Base-by-base conservation (phyloP, 2,888 invertebrate genomes). In the Melinopterus prodromus region DNA sequence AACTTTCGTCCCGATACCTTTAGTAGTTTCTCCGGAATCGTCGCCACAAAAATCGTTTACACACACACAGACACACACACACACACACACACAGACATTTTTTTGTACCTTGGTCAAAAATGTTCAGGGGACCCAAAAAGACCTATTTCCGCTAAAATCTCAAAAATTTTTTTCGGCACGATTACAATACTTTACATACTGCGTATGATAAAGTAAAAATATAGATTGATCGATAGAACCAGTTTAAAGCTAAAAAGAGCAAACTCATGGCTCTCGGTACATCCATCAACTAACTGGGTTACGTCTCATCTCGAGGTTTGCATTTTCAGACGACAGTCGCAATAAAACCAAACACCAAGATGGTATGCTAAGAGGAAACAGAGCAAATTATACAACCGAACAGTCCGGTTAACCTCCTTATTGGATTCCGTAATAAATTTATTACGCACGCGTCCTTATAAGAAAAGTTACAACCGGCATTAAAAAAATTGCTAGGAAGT, bases 351-450 rank as follows among this genome's bases (percentile, higher is more conserved):
- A 53, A 53, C 53, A 53, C 53, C 53, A 53, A 53, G 53, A 1
- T 53, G 53, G 53, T 53, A 53, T 53, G 53, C 53, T 53, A 53
- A 53, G 53, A 53, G 53, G 53, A 53, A 53, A 53, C 53, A 53
- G 53, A 53, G 53, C 53, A 53, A 53, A 53, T 53, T 53, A 53
- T 53, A 53, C 53, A 53, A 53, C 53, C 53, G 1, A 53, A 4
- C 53, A 53, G 1, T 9, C 53, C 53, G 53, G 53, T 53, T 53
- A 53, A 53, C 53, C 53, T 53, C 53, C 53, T 53, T 53, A 53
- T 53, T 53, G 53, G 53, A 53, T 53, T 53, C 53, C 53, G 53
- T 53, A 53, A 53, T 53, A 53, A 53, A 53, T 53, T 53, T 53
- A 53, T 53, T 53, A 53, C 53, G 53, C 12, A 53, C 53, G 53